phyloP scores from a whole-genome alignment of 2,113 vertebrate genomes.

The Oncorhynchus tshawytscha region DNA sequence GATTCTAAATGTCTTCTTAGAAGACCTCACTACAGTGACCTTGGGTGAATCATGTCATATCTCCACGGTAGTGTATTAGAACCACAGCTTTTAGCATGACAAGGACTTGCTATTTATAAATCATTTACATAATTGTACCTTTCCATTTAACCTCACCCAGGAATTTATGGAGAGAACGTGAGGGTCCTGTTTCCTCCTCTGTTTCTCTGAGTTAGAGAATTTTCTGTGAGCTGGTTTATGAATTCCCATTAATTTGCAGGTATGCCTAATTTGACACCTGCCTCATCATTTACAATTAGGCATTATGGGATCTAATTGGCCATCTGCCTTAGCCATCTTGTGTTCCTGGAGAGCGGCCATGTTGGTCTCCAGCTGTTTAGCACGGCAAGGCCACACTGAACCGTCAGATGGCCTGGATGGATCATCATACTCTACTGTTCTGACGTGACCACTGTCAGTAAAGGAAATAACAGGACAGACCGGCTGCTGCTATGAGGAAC shows the following conservation, averaged over 20 bases:
- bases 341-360: constrained; percentile 70
- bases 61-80: neutral
- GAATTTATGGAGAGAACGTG: neutral
- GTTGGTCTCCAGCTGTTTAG: constrained; percentile 63
- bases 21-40: constrained; percentile 32
- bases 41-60: constrained; percentile 26
- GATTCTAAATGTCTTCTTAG: constrained; percentile 21
- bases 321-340: constrained; percentile 75
- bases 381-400: constrained; percentile 32
- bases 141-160: neutral
- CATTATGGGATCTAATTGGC: constrained; percentile 73
- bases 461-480: neutral
- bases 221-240: constrained; percentile 40
- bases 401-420: neutral
- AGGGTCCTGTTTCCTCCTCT: neutral
- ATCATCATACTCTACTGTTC: neutral
- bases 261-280: constrained; percentile 72
- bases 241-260: constrained; percentile 63
- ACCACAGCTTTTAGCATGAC: constrained; percentile 1
- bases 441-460: neutral
- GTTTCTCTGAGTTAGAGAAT: constrained; percentile 24
- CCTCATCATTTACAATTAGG: constrained; percentile 77
- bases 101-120: neutral
- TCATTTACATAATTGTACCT: neutral
- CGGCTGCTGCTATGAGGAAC: neutral